Percentiles rank a stretch among this genome's conserved stretches.
These are phyloP conservation scores for Apeira syringaria DNA, from an alignment of 2,888 invertebrate species.

Conservation along the genomic window DNA sequence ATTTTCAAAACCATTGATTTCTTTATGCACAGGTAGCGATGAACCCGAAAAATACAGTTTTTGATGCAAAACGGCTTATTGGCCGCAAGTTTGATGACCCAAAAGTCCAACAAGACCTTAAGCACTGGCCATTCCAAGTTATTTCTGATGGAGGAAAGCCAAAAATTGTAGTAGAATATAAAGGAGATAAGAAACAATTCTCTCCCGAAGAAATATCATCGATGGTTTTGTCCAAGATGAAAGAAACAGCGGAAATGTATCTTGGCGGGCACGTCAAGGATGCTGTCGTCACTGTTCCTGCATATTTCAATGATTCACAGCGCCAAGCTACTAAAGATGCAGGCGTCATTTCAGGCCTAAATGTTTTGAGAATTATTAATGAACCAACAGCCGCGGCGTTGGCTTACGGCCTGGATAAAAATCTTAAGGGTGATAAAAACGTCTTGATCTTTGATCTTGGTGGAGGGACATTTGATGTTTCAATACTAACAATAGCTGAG, in stretches of 20 bases:
- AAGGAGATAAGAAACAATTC: constrained; percentile 89
- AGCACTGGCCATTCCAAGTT: constrained; percentile 92
- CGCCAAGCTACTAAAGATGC: constrained; percentile 95
- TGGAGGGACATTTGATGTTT: constrained; percentile 97
- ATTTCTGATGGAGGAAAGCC: constrained; percentile 87
- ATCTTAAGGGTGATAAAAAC: constrained; percentile 88
- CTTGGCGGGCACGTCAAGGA: constrained; percentile 88
- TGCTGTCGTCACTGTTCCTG: constrained; percentile 93
- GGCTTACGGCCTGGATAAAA: constrained; percentile 92
- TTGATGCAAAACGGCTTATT: constrained; percentile 93
- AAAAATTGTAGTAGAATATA: constrained; percentile 89
- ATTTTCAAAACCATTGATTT: too few relatives aligned
- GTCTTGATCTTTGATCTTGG: constrained; percentile 90
- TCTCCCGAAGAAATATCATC: constrained; percentile 93
- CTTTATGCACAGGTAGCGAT: constrained; percentile 84
- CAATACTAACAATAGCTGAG: constrained; percentile 94
- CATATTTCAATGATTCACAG: constrained; percentile 93
- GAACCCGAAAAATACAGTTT: constrained; percentile 92
- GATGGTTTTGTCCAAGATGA: constrained; percentile 94
- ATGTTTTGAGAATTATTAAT: constrained; percentile 94
- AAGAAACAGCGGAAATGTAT: constrained; percentile 90
- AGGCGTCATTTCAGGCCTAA: constrained; percentile 92
- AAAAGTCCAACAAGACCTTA: constrained; percentile 91
- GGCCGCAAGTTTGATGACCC: constrained; percentile 91
- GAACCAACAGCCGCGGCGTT: constrained; percentile 95